Evolutionary conservation across 2,113 vertebrate genomes (phyloP).

Genomic region (Anoplopoma fimbria): DNA sequence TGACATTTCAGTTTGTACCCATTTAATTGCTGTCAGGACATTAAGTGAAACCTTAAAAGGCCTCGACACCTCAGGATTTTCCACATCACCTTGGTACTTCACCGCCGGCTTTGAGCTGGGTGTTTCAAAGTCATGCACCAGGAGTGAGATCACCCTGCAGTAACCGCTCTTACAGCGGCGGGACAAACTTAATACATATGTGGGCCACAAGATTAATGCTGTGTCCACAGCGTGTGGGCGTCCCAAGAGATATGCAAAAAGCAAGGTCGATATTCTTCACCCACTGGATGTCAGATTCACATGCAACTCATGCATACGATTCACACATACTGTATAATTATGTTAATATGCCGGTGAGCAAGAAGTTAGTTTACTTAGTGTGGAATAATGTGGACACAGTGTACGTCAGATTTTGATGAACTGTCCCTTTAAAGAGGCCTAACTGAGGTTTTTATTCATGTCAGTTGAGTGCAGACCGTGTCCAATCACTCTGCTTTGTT

Average conservation of each 20-base stretch:
- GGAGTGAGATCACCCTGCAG: conserved; percentile 64
- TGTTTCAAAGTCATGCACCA: conserved; percentile 46
- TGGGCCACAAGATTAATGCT: conserved; percentile 67
- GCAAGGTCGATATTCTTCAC: conserved; percentile 61
- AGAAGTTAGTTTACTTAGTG: not conserved
- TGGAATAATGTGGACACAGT: not conserved
- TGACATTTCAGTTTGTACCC: conserved; percentile 2
- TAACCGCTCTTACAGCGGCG: conserved; percentile 21
- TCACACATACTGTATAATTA: conserved; percentile 31
- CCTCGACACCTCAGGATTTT: conserved; percentile 39
- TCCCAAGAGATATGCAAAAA: conserved; percentile 50
- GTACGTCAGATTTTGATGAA: conserved; percentile 1
- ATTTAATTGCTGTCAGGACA: conserved; percentile 29
- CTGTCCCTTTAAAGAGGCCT: conserved; percentile 20
- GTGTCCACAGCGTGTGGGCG: conserved; percentile 54
- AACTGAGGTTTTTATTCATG: conserved; percentile 30
- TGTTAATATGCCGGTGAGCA: not conserved
- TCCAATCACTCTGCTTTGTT: conserved; percentile 46
- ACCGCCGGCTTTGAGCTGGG: conserved; percentile 14
- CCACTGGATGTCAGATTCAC: conserved; percentile 56
- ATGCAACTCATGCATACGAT: conserved; percentile 31
- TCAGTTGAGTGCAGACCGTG: conserved; percentile 26
- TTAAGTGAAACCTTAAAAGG: conserved; percentile 30
- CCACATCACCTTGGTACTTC: conserved; percentile 47
- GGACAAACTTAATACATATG: conserved; percentile 63